A percentile compares a stretch with the other conserved stretches of the same genome.
phyloP scores from a whole-genome alignment of 2,113 vertebrate genomes.

The Calyptommatus sinebrachiatus region DNA sequence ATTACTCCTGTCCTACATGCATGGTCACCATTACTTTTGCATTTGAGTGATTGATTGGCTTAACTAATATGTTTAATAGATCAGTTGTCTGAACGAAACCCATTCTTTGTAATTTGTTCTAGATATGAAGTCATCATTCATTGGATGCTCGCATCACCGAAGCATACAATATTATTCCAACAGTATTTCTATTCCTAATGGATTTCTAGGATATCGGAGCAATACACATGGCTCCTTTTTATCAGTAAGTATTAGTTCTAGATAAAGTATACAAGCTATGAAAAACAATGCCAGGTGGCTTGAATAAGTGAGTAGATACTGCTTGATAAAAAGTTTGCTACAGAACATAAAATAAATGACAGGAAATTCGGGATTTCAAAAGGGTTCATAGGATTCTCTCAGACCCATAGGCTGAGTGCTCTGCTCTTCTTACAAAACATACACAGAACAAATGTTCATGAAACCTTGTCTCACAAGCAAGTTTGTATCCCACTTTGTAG shows the following conservation, averaged over 20 bases:
- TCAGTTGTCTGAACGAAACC: no score
- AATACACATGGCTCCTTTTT: constrained; percentile 16
- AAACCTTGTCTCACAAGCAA: no score
- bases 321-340: background rate
- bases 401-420: background rate
- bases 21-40: no score
- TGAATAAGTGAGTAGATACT: background rate
- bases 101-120: no score
- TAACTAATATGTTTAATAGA: no score
- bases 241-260: constrained; percentile 17
- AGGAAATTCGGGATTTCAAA: background rate
- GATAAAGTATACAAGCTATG: background rate
- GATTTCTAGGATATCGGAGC: constrained; percentile 23
- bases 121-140: no score
- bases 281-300: background rate
- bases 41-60: no score
- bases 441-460: no score
- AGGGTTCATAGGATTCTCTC: background rate
- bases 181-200: constrained; percentile 1
- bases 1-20: no score
- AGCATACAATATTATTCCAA: constrained; percentile 1
- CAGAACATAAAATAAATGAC: background rate
- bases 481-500: no score
- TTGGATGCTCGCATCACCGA: background rate
- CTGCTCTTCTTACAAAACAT: no score